A percentile compares a stretch with the other conserved stretches of the same genome.
Conservation (phyloP, 2,888 invertebrate genomes). For the Sminthurinus aureus region DNA sequence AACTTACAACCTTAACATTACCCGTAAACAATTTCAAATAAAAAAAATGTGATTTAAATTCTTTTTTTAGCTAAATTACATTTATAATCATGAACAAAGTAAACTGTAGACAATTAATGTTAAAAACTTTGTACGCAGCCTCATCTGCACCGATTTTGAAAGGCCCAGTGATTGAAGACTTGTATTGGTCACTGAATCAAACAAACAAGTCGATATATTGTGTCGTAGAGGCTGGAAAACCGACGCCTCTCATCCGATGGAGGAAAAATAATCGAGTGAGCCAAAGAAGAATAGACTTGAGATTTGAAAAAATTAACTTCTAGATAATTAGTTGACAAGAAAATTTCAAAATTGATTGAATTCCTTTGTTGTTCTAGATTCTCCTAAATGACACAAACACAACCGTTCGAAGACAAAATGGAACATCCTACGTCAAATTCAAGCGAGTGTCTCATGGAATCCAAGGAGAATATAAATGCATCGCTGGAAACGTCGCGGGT, state of each 20-base stretch:
- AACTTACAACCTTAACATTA: conserved; percentile 37
- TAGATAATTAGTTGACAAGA: too few relatives aligned
- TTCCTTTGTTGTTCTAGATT: conserved; percentile 21
- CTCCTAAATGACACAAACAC: conserved; percentile 33
- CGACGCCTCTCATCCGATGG: conserved; percentile 53
- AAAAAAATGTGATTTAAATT: not conserved
- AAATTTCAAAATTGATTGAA: too few relatives aligned
- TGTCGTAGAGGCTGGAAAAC: conserved; percentile 42
- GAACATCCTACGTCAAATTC: conserved; percentile 50
- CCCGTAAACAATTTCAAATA: conserved; percentile 22
- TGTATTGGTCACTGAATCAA: conserved; percentile 49
- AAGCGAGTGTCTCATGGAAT: conserved; percentile 53
- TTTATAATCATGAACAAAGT: not conserved
- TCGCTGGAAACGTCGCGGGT: conserved; percentile 53
- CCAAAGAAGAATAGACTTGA: not conserved
- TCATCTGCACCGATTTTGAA: conserved; percentile 48
- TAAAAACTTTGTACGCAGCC: conserved; percentile 46
- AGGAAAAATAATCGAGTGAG: conserved; percentile 56
- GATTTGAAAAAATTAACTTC: not conserved
- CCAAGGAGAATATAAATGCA: conserved; percentile 51
- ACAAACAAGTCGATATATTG: conserved; percentile 48
- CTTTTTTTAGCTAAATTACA: not conserved
- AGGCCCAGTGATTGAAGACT: conserved; percentile 31
- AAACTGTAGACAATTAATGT: conserved; percentile 12
- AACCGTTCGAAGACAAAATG: conserved; percentile 41